Evolutionary conservation across 2,888 invertebrate species (phyloP).

Genomic region (Eupithecia centaureata): DNA sequence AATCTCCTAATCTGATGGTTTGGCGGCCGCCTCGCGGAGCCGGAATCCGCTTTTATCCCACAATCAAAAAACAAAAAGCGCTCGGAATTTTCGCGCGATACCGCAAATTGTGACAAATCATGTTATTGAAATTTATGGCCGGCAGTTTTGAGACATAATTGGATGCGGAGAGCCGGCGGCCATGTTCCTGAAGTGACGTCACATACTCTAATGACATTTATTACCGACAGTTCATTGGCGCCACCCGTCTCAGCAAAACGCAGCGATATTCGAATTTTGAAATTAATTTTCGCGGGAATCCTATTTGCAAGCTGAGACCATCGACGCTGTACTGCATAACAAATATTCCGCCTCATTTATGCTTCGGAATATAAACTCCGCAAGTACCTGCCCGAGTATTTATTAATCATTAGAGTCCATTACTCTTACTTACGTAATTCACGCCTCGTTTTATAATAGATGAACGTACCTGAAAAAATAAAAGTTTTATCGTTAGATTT

Average conservation of each 20-base stretch:
- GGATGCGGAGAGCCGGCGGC: conserved; percentile 71
- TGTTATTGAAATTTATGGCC: conserved; percentile 80
- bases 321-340: conserved; percentile 38
- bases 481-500: conserved; percentile 34
- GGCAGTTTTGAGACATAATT: conserved; percentile 78
- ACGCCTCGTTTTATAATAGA: conserved; percentile 7
- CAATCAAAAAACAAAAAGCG: conserved; percentile 66
- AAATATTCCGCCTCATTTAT: conserved; percentile 30
- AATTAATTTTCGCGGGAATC: conserved; percentile 72
- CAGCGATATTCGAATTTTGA: conserved; percentile 63
- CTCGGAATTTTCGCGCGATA: conserved; percentile 49
- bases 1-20: conserved; percentile 45
- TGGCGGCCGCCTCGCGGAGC: conserved; percentile 43
- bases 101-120: conserved; percentile 78
- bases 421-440: conserved; percentile 24
- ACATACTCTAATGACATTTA: conserved; percentile 77
- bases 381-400: conserved; percentile 26
- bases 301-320: conserved; percentile 49
- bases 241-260: conserved; percentile 63
- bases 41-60: conserved; percentile 51
- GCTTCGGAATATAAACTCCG: conserved; percentile 36
- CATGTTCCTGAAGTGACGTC: conserved; percentile 72
- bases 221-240: conserved; percentile 76
- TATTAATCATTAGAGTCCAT: conserved; percentile 23
- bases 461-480: conserved; percentile 52